Evolutionary conservation across 2,113 vertebrate genomes (phyloP), one percentile per base, ranked within the genome.

Genomic region (Pipa parva): DNA sequence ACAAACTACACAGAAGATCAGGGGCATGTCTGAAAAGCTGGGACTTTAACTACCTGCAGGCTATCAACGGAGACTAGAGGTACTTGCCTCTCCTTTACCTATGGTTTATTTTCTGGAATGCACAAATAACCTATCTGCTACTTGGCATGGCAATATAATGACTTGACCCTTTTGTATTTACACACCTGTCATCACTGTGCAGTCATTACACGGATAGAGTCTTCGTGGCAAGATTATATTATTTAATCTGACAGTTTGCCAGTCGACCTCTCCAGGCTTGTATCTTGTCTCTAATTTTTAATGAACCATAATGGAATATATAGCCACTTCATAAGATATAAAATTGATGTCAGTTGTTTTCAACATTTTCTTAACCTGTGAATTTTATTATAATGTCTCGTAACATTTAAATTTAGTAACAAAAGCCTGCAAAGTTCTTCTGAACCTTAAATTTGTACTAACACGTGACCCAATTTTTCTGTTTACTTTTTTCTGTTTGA

Each of bases 41-140:
- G 65, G 46, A 60, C 48, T 11, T 18, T 60, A 45, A 60, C 22
- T 48, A 60, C 57, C 57, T 60, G 57, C 37, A 51, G 48, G 27
- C 48, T 52, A 25, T 42, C 45, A 15, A 4, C 64, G 20, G n/a
- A 52, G 48, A 52, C 15, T 52, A 21, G 29, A 52, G 49, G 48
- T 26, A 63, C 22, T 25, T 50, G 24, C 13, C 13, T 17, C n/a
- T 20, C 29, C 46, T 18, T 20, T 28, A 31, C 45, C 31, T 59
- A 33, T 59, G 8, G 13, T 37, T 46, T 37, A 12, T 37, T 49
- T 18, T 46, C 3, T 29, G 45, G 24, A 39, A 51, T 51, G 17
- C 17, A 48, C n/a, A 39, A 29, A 24, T 42, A 9, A 27, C 26
- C 7, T n/a, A 17, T 20, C 36, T 29, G 7, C 20, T 28, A 56